Evolutionary conservation across 2,888 invertebrate genomes (phyloP).

Genomic region (Diarsia rubi): DNA sequence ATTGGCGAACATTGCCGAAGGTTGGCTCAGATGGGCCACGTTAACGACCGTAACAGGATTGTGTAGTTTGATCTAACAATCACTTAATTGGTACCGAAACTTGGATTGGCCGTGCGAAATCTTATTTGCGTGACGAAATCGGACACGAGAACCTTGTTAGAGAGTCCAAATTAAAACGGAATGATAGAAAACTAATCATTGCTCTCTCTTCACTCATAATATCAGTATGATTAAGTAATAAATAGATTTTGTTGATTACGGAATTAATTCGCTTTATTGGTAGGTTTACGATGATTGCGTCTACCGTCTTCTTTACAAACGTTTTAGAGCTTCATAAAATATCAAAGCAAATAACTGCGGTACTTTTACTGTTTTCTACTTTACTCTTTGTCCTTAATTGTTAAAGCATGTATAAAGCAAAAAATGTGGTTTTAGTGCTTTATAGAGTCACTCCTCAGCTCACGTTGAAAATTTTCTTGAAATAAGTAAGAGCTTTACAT

Average conservation of each 20-base stretch:
- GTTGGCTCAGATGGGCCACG: constrained; percentile 27
- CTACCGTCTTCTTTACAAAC: constrained; percentile 44
- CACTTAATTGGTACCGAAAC: constrained; percentile 58
- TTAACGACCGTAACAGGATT: constrained; percentile 56
- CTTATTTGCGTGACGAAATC: constrained; percentile 58
- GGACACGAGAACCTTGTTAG: constrained; percentile 57
- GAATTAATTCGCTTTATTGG: constrained; percentile 55
- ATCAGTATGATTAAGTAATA: constrained; percentile 60
- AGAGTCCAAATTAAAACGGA: constrained; percentile 43
- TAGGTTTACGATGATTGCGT: constrained; percentile 58
- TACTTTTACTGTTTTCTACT: constrained; percentile 15
- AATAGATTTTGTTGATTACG: constrained; percentile 59
- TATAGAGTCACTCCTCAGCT: neutral
- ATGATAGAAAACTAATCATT: constrained; percentile 44
- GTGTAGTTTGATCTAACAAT: constrained; percentile 58
- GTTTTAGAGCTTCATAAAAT: constrained; percentile 58
- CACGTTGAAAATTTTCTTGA: neutral
- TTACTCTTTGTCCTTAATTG: constrained; percentile 32
- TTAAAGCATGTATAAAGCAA: constrained; percentile 6
- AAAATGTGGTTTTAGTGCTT: neutral
- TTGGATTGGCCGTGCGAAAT: constrained; percentile 60
- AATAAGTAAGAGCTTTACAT: neutral
- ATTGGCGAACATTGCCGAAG: constrained; percentile 43
- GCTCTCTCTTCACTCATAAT: constrained; percentile 42
- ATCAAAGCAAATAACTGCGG: constrained; percentile 36